Evolutionary conservation across 2,888 invertebrate genomes (phyloP), one percentile per base, ranked within the genome.

Genomic region (Drosophila paranaensis): DNA sequence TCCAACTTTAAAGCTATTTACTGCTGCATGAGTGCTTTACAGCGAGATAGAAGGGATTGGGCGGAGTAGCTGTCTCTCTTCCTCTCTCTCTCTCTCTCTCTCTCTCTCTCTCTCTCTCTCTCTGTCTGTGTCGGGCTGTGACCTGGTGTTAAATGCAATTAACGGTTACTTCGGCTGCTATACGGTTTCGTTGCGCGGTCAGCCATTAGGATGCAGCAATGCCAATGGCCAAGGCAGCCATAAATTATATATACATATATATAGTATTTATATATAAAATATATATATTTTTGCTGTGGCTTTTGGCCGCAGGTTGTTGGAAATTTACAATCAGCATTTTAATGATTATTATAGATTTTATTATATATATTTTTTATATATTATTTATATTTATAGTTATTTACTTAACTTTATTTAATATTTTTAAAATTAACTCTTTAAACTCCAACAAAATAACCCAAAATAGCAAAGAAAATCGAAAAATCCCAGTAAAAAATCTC

Each of bases 91-190:
- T 20, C 20, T 20, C 30, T 27, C 39, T 30, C 0, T 6, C 6
- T 10, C 14, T 30, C 16, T n/a, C 2, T 3, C 13, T 14, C 51
- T 35, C 33, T 35, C 8, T 13, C 51, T 35, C 16, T 40, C 10
- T 25, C 43, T 37, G 35, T 53, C 40, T 60, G 30, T 50, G 62
- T 46, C 45, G 54, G 27, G 0, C 3, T 40, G 27, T 54, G 54
- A 27, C 56, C 46, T 71, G 78, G 73, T 67, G 74, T 80, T 81
- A 68, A 69, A 77, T 63, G 81, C 75, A 83, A 83, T 83, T 83
- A 83, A 83, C 77, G 79, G 73, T 81, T 81, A 75, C 83, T 74
- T 68, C 64, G 62, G 73, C 65, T 76, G 69, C 46, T 70, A 64
- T 75, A 53, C 14, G 58, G 62, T 57, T 72, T 56, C 55, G 42